phyloP scores from a whole-genome alignment of 2,113 vertebrate species.

The Galbula dea region DNA sequence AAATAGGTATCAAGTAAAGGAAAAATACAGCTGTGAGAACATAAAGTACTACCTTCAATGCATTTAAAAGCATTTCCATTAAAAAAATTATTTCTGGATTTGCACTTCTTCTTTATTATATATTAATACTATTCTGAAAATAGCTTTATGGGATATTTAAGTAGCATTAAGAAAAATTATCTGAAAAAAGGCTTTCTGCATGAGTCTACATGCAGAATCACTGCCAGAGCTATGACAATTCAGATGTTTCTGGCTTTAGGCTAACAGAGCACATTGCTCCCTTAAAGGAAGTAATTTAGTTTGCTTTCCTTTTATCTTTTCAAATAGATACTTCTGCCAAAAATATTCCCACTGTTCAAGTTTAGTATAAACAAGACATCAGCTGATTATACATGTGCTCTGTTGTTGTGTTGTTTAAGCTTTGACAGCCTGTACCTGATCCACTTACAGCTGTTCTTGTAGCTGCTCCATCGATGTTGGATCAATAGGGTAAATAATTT shows the following conservation, averaged over 20 bases:
- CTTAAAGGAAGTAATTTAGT: not conserved
- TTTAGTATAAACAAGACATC: not conserved
- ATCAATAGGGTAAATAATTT: not conserved
- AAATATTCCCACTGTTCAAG: not conserved
- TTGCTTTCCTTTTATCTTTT: constrained; percentile 26
- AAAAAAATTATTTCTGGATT: not conserved
- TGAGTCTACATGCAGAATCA: not conserved
- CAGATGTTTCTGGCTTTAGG: not conserved
- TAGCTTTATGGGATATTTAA: not conserved
- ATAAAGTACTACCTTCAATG: not conserved
- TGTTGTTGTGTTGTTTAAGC: not conserved
- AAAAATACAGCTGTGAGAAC: not conserved
- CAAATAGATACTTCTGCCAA: not conserved
- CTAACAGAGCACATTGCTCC: not conserved
- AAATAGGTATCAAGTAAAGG: not conserved
- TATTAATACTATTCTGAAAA: not conserved
- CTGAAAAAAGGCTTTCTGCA: not conserved
- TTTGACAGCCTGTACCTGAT: not conserved
- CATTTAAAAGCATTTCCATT: not conserved
- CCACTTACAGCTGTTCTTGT: rapidly evolving
- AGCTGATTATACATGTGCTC: not conserved
- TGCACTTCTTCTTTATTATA: not conserved
- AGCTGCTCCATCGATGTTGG: not conserved
- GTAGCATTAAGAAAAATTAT: not conserved
- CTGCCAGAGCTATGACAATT: not conserved